Conservation (phyloP, 2,888 invertebrate species). For the Euproctis similis region DNA sequence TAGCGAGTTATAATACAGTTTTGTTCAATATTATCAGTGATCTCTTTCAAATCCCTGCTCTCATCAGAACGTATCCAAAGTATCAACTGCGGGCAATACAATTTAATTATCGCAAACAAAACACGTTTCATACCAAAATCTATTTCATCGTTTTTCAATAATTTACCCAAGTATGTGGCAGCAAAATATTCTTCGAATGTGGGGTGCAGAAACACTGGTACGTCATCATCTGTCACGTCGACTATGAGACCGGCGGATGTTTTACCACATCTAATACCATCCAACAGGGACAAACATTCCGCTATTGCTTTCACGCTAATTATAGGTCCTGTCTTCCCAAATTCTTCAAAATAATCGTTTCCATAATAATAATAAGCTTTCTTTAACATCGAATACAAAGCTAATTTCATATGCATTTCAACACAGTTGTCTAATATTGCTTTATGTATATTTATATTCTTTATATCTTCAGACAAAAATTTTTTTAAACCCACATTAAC, state of each 20-base stretch:
- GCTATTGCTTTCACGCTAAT: neutral
- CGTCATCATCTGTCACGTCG: conserved; percentile 1
- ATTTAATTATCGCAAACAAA: too few relatives aligned
- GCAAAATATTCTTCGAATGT: conserved; percentile 6
- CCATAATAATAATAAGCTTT: neutral
- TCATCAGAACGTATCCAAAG: too few relatives aligned
- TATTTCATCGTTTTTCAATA: conserved; percentile 1
- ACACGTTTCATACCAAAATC: conserved; percentile 1
- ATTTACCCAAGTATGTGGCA: neutral
- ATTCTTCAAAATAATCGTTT: neutral
- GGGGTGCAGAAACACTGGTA: conserved; percentile 1
- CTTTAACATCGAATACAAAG: conserved; percentile 6
- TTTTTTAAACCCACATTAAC: conserved; percentile 11
- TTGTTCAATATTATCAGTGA: too few relatives aligned
- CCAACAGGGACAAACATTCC: neutral
- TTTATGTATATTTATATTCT: conserved; percentile 8
- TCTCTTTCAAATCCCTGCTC: too few relatives aligned
- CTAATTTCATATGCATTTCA: conserved; percentile 11
- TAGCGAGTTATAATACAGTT: too few relatives aligned
- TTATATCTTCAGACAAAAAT: conserved; percentile 12
- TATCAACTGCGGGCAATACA: too few relatives aligned
- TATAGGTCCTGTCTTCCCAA: conserved; percentile 2
- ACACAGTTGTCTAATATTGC: conserved; percentile 8
- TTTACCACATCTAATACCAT: conserved; percentile 1
- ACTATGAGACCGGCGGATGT: conserved; percentile 3